Percentiles rank a stretch among this genome's conserved stretches.
phyloP scores from a whole-genome alignment of 2,113 vertebrate genomes.

The Neoarius graeffei region DNA sequence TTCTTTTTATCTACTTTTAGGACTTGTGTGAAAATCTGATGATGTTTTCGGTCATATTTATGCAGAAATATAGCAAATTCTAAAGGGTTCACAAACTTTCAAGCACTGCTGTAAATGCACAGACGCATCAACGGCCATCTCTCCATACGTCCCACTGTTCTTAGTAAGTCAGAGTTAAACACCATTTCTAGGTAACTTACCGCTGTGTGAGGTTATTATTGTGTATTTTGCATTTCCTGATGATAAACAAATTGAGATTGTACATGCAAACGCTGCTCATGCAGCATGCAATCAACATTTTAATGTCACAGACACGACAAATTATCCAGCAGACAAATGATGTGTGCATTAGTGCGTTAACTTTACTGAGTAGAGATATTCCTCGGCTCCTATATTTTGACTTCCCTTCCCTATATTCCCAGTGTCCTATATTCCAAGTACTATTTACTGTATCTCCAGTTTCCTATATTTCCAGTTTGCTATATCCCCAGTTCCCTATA shows the following conservation, averaged over 20 bases:
- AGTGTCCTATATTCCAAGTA: not conserved
- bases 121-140: not conserved
- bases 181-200: constrained; percentile 30
- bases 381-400: not conserved
- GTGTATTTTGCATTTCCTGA: constrained; percentile 36
- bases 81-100: no score
- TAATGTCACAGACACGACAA: not conserved
- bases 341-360: not conserved
- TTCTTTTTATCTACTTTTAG: no score
- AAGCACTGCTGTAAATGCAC: not conserved
- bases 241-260: constrained; percentile 37
- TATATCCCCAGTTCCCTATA: not conserved
- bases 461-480: rapidly evolving
- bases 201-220: constrained; percentile 18
- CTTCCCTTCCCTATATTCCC: not conserved
- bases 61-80: no score
- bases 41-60: no score
- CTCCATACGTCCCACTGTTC: not conserved
- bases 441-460: not conserved
- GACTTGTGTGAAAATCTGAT: no score
- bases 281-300: not conserved
- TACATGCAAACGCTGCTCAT: constrained; percentile 25
- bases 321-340: not conserved
- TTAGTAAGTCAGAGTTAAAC: constrained; percentile 10
- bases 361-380: not conserved